Percentiles rank a stretch among this genome's conserved stretches.
These are phyloP conservation scores for Argya squamiceps DNA, from an alignment of 2,797 vertebrate genomes.

Conservation along the genomic window DNA sequence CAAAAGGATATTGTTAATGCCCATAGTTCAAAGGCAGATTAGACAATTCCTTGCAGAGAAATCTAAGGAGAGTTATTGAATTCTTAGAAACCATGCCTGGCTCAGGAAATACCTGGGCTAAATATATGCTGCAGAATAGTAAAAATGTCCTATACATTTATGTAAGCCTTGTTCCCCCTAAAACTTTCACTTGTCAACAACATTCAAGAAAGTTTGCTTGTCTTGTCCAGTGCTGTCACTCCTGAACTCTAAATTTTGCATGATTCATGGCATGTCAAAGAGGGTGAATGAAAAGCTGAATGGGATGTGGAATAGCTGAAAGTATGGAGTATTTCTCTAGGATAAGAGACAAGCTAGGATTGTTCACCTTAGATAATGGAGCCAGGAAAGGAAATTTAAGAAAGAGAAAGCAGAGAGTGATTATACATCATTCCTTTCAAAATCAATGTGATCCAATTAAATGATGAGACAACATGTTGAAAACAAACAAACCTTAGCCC, in stretches of 20 bases:
- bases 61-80: not conserved
- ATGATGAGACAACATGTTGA: not conserved
- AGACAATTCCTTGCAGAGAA: not conserved
- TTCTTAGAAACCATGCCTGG: not conserved
- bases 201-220: not conserved
- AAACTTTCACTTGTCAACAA: not conserved
- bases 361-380: not conserved
- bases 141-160: not conserved
- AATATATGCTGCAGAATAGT: not conserved
- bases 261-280: not conserved
- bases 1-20: not conserved
- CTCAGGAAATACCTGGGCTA: not conserved
- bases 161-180: not conserved
- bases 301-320: not conserved
- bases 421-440: not conserved
- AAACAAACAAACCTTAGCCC: not conserved
- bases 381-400: not conserved
- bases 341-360: not conserved
- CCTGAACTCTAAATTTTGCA: not conserved
- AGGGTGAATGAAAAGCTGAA: not conserved
- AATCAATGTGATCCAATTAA: not conserved
- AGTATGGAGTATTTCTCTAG: not conserved
- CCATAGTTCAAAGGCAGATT: not conserved
- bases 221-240: not conserved
- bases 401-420: not conserved